Evolutionary conservation across 1,140 invertebrate genomes (phyloP).

Genomic region (Rhyacophila brunnea): DNA sequence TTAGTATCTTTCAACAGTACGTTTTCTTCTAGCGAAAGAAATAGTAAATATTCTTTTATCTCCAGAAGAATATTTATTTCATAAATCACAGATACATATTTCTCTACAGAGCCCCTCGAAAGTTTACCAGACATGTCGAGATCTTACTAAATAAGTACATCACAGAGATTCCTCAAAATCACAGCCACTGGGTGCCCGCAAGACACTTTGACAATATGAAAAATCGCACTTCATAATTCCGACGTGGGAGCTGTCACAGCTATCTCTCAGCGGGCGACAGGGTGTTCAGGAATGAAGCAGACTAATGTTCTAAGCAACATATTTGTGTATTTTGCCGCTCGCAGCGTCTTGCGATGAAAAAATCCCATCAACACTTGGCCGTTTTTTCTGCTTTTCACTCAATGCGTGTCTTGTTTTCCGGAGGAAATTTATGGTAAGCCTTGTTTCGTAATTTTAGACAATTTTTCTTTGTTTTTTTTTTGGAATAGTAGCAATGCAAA

Average conservation of each 20-base stretch:
- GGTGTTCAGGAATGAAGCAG: not conserved
- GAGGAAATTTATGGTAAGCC: not conserved
- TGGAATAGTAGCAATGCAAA: no score
- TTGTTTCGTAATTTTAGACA: not conserved
- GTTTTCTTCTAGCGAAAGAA: no score
- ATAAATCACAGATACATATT: no score
- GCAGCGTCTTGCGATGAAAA: not conserved
- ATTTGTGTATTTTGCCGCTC: conserved; percentile 10
- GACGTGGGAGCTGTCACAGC: conserved; percentile 17
- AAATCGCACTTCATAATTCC: conserved; percentile 27
- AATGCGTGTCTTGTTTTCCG: not conserved
- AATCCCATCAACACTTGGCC: not conserved
- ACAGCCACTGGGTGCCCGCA: no score
- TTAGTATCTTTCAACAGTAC: no score
- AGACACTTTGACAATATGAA: conserved; percentile 13
- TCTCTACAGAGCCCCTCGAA: no score
- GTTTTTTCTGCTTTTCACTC: not conserved
- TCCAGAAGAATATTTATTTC: no score
- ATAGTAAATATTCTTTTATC: no score
- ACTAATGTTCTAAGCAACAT: conserved; percentile 18
- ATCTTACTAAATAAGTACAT: no score
- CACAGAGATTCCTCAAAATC: no score
- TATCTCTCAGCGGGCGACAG: conserved; percentile 7
- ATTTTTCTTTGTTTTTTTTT: not conserved
- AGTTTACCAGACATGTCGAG: no score